Percentiles rank a stretch among this genome's conserved stretches.
phyloP scores from a whole-genome alignment of 1,140 invertebrate species.

The Drosophila teissieri region DNA sequence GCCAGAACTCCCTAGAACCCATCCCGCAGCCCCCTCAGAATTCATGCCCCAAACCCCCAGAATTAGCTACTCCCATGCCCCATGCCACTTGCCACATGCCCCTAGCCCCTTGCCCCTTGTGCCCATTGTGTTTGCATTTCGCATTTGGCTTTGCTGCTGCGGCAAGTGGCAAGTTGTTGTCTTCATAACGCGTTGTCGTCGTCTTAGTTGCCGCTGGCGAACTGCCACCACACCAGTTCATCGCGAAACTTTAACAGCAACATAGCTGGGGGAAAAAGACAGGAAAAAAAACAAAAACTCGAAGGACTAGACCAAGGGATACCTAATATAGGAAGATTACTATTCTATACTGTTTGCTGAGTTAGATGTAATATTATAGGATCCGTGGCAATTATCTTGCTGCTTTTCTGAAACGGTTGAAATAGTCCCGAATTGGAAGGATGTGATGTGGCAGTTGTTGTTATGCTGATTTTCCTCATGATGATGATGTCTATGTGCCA shows the following conservation, averaged over 20 bases:
- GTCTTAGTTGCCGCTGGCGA: constrained; percentile 48
- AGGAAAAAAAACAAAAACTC: not conserved
- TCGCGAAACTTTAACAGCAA: constrained; percentile 35
- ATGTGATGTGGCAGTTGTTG: constrained; percentile 9
- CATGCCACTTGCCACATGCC: not conserved
- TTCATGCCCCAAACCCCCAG: not conserved
- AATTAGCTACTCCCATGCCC: constrained; percentile 1
- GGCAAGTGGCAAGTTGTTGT: constrained; percentile 55
- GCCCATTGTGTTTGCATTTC: constrained; percentile 68
- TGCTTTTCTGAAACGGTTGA: no score
- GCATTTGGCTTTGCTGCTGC: constrained; percentile 60
- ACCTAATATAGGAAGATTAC: not conserved
- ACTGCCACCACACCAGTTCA: constrained; percentile 36
- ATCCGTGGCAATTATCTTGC: no score
- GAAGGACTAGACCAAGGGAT: not conserved
- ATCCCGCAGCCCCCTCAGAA: not conserved
- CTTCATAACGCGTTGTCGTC: constrained; percentile 55
- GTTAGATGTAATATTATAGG: no score
- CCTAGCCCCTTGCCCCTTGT: not conserved
- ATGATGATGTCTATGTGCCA: constrained; percentile 37
- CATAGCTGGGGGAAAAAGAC: not conserved
- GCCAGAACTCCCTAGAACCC: constrained; percentile 5
- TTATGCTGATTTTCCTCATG: constrained; percentile 35
- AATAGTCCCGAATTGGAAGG: not conserved
- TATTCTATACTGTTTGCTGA: no score